Percentiles rank a stretch among this genome's conserved stretches.
Conservation (phyloP, 2,797 vertebrate genomes). For the Apodemus agrarius region DNA sequence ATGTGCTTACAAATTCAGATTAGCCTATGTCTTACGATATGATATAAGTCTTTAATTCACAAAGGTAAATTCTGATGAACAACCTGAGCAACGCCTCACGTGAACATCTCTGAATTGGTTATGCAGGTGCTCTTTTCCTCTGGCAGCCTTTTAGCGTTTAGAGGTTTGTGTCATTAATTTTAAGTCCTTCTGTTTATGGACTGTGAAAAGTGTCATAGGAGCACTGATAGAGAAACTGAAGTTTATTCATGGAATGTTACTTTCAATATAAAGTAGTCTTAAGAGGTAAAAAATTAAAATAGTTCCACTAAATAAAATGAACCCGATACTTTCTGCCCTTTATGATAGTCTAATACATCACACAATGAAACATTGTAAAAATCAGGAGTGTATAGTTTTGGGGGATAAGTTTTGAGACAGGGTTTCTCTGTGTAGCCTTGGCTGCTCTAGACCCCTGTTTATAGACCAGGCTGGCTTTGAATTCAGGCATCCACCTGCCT, state of each 20-base stretch:
- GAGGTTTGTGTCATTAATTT: constrained; percentile 18
- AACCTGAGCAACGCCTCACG: not conserved
- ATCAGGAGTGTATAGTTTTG: not conserved
- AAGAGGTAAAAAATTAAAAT: constrained; percentile 35
- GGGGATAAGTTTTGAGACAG: not conserved
- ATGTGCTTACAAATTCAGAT: not conserved
- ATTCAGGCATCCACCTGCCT: not conserved
- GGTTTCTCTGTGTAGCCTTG: not conserved
- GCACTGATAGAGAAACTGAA: not conserved
- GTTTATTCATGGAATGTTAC: not conserved
- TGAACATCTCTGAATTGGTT: not conserved
- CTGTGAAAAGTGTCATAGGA: not conserved
- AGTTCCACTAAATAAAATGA: constrained; percentile 50
- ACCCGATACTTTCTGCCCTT: not conserved
- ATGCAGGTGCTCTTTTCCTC: not conserved
- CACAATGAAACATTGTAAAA: not conserved
- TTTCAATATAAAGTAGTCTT: constrained; percentile 10
- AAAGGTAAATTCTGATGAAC: not conserved
- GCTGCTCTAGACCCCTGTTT: not conserved
- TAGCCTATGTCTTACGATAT: constrained; percentile 3
- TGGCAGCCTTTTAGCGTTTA: not conserved
- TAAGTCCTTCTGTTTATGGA: constrained; percentile 17
- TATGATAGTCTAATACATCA: not conserved
- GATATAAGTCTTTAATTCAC: not conserved
- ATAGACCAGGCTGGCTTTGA: not conserved